These are phyloP conservation scores for Lacanobia wlatinum DNA, from an alignment of 2,888 invertebrate genomes.

Conservation along the genomic window DNA sequence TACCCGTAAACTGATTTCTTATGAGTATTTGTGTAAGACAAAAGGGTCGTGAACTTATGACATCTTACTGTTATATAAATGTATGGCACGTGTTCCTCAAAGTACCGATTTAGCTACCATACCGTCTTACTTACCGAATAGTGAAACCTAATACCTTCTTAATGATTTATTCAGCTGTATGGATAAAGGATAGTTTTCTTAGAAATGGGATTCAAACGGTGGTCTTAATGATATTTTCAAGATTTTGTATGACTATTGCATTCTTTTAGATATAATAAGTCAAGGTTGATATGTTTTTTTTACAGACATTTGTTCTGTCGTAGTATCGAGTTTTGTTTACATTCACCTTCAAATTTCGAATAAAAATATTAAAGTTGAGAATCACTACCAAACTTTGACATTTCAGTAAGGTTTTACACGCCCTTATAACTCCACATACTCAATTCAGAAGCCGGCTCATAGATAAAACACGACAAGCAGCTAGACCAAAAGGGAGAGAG, in stretches of 20 bases:
- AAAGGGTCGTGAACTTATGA: constrained; percentile 9
- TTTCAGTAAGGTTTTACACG: too few relatives aligned
- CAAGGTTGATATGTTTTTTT: neutral
- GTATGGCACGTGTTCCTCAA: neutral
- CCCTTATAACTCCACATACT: too few relatives aligned
- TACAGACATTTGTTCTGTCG: neutral
- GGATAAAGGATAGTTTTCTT: neutral
- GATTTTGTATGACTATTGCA: too few relatives aligned
- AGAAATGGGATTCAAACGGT: neutral
- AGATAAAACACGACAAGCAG: too few relatives aligned
- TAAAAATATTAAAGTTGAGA: too few relatives aligned
- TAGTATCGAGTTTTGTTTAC: too few relatives aligned
- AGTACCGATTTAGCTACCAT: neutral
- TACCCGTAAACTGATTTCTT: neutral
- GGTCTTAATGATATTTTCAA: neutral
- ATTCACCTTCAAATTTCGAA: too few relatives aligned
- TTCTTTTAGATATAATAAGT: neutral
- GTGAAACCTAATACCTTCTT: neutral
- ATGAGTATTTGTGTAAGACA: constrained; percentile 11
- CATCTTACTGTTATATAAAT: neutral
- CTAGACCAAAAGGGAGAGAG: too few relatives aligned
- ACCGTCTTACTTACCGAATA: neutral
- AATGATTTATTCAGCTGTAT: neutral
- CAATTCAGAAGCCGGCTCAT: too few relatives aligned
- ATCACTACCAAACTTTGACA: too few relatives aligned